Evolutionary conservation across 2,797 vertebrate genomes (phyloP), one percentile per base, ranked within the genome.

Genomic region (Pogonophryne albipinna): DNA sequence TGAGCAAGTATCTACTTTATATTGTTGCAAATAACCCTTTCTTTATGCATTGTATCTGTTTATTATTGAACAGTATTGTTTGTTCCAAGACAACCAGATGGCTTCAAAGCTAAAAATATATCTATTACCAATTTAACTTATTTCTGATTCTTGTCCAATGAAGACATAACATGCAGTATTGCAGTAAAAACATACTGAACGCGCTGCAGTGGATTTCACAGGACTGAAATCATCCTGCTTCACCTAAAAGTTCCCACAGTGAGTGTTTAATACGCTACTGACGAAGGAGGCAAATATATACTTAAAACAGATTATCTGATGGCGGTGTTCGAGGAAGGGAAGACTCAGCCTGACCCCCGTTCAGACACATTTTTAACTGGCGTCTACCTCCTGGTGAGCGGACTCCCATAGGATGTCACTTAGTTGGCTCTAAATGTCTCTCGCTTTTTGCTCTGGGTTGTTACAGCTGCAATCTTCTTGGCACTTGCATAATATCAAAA

Each of bases 251-350:
- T 59, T 82, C 57, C 47, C 58, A 69, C 56, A 65, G 42, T 53
- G 57, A 66, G 34, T 17, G 19, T 82, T 83, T 83, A 65, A 76
- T 71, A 80, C 53, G 69, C 51, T 61, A 27, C 63, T 74, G 68
- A 83, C 70, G 57, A 80, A 78, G 76, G 62, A 56, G 50, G 68
- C 19, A 61, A 71, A 82, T 80, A 83, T 56, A 78, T 45, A 87
- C 47, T 73, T 80, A 71, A 78, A 78, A 80, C 61, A 74, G 78
- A 81, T 82, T 79, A 72, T 78, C 27, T 80, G 77, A 76, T 68
- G 46, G 51, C 53, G 19, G 70, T 31, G 56, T 71, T 50, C 41
- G 42, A 72, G 42, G 46, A 61, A 14, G 41, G 50, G 52, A 20
- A 7, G 19, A 50, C 27, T 66, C 11, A 0, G 6, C 5, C 9